A percentile compares a stretch with the other conserved stretches of the same genome.
Evolutionary conservation across 1,140 invertebrate species (phyloP).

Genomic region (Tachypleus tridentatus): DNA sequence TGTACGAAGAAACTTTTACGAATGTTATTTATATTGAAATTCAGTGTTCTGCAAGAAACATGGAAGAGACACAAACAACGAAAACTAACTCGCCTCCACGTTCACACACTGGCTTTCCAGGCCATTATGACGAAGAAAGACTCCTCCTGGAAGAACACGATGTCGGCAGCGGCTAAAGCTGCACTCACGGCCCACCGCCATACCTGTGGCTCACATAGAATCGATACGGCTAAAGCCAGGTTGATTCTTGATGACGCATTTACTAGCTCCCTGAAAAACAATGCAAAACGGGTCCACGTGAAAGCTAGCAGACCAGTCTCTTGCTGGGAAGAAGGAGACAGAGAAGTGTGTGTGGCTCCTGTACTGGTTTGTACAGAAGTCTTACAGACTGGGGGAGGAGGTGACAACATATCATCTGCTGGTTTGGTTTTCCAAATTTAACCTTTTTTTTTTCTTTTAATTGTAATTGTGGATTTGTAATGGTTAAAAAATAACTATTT

Average conservation of each 20-base stretch:
- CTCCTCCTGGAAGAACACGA: slow-evolving; percentile 59
- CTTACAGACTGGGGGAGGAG: slow-evolving; percentile 68
- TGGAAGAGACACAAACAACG: slow-evolving; percentile 33
- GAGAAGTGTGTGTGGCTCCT: slow-evolving; percentile 68
- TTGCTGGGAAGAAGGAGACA: slow-evolving; percentile 62
- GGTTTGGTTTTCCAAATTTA: slow-evolving; percentile 61
- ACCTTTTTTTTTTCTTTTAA: neutral
- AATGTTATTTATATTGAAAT: too few species aligned
- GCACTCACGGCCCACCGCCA: slow-evolving; percentile 70
- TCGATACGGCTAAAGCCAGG: slow-evolving; percentile 54
- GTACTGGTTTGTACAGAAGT: slow-evolving; percentile 72
- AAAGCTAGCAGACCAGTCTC: slow-evolving; percentile 51
- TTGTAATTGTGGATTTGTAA: too few species aligned
- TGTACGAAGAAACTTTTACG: too few species aligned
- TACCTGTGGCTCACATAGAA: slow-evolving; percentile 60
- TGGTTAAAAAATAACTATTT: too few species aligned
- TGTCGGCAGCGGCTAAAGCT: slow-evolving; percentile 68
- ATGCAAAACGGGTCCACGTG: slow-evolving; percentile 47
- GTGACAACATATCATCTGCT: slow-evolving; percentile 78
- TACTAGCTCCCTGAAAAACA: slow-evolving; percentile 46
- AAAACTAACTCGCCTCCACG: slow-evolving; percentile 59
- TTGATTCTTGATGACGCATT: slow-evolving; percentile 72
- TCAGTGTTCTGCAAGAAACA: too few species aligned
- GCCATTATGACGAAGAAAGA: slow-evolving; percentile 58
- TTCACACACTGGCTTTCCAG: slow-evolving; percentile 78